Base-by-base conservation (phyloP, 2,888 invertebrate species). In the Rhingia campestris region DNA sequence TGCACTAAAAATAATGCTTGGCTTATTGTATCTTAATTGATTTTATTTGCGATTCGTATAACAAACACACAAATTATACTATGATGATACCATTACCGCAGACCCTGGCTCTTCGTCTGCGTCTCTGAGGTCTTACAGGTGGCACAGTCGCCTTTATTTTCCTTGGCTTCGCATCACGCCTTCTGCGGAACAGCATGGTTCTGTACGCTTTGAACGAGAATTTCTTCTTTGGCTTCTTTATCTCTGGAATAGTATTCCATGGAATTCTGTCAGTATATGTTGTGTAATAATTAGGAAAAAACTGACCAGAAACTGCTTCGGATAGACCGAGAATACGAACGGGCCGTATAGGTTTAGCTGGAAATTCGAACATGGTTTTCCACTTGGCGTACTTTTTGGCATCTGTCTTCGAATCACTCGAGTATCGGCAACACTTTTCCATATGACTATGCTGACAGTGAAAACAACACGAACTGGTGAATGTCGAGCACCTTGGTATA, bases 281-380 rank as follows among this genome's bases (percentile, higher is more conserved):
- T 9, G 72, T 66, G 22, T 54, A 81, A 41, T 41, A 51, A 0
- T 39, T 14, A 0, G 77, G 76, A 9, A 72, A 77, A 3, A 81
- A 77, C 37, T 77, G 72, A 0, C 81, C 81, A 32, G 76, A 47
- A 30, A 81, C 41, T 7, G 81, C 81, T 61, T 80, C 79, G 4
- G 81, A 66, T 41, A 75, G n/a, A n/a, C 66, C 74, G 12, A 66
- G 45, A 54, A 81, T 81, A 4, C 66, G 43, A 54, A 51, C 53
- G 0, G 41, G 43, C 39, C 12, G 43, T 5, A 75, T 32, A 1
- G 66, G 41, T 9, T 81, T 47, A 5, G 43, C 39, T 10, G 81
- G 81, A 35, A 35, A 64, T 22, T 81, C 81, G 7, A 81, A 81
- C 1, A 12, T 12, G 33, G 7, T 61, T 35, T 67, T 81, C 81